Base-by-base conservation (phyloP, 2,888 invertebrate species). In the Aplocera efformata region DNA sequence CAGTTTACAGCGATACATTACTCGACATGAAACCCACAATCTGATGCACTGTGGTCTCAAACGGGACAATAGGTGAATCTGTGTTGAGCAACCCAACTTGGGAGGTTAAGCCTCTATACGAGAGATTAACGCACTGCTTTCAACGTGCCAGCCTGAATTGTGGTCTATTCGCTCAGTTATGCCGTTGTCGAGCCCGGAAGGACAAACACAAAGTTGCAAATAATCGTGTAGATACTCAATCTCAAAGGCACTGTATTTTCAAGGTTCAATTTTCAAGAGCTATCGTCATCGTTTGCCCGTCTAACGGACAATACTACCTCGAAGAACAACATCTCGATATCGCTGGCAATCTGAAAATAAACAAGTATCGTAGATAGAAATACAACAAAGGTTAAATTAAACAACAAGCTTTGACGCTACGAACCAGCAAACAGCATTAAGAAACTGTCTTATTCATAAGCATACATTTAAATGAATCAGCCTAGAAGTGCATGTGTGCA, bases 1-100 rank as follows among this genome's bases (percentile, higher is more conserved):
- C 63, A 68, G 70, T 74, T 75, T 59, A 56, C 50, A 60, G 53
- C 54, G 56, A 65, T 68, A 67, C 67, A 67, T 67, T 69, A 71
- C 67, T 69, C 63, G 55, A 58, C 63, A 62, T 62, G 58, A 51
- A 70, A 61, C 64, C 56, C 46, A 53, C 65, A 70, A 75, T 77
- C 72, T 64, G 73, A 75, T 76, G 74, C 75, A 72, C 75, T 76
- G 72, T 76, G 71, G 63, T 60, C 63, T 59, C 56, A 56, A 67
- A 58, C 66, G 58, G 65, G 58, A 63, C 66, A 62, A 61, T 64
- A 65, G 63, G 63, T 63, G 64, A 60, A 58, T 60, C 55, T 63
- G 64, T 63, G 64, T 74, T 75, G 65, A 62, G 73, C 60, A 73
- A 72, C 54, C 51, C 51, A 48, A 48, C 56, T 40, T 41, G 48